Conservation (phyloP, 2,888 invertebrate genomes). For the Lithosia quadra region DNA sequence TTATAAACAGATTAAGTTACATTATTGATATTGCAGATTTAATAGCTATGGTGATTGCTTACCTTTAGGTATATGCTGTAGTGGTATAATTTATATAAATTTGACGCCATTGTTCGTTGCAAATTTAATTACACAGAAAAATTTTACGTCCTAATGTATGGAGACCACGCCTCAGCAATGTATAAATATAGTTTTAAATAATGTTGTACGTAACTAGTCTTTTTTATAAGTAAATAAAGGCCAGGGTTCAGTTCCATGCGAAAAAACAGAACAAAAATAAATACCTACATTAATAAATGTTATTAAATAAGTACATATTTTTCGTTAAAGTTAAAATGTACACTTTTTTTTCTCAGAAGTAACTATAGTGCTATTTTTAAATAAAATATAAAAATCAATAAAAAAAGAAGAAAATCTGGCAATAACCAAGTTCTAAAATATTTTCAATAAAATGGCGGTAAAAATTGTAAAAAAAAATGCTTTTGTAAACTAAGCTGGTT, state of each 20-base stretch:
- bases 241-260: slow-evolving; percentile 11
- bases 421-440: slow-evolving; percentile 62
- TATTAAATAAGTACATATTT: neutral
- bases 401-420: slow-evolving; percentile 45
- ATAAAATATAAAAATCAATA: slow-evolving; percentile 32
- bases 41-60: neutral
- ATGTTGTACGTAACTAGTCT: slow-evolving; percentile 73
- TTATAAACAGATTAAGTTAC: no score
- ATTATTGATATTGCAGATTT: neutral
- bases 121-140: neutral
- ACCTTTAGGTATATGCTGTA: neutral
- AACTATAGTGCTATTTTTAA: slow-evolving; percentile 32
- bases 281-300: slow-evolving; percentile 3
- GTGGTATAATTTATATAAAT: neutral
- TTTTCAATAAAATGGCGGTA: slow-evolving; percentile 59
- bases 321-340: neutral
- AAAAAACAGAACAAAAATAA: slow-evolving; percentile 9
- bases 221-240: slow-evolving; percentile 47
- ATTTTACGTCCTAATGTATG: slow-evolving; percentile 29
- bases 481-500: slow-evolving; percentile 84
- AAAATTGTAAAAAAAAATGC: slow-evolving; percentile 69
- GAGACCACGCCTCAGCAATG: slow-evolving; percentile 29
- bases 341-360: slow-evolving; percentile 8
- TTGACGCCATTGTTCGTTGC: neutral
- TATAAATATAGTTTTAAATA: slow-evolving; percentile 52